Evolutionary conservation across 2,888 invertebrate genomes (phyloP).

Genomic region (Eupithecia dodoneata): DNA sequence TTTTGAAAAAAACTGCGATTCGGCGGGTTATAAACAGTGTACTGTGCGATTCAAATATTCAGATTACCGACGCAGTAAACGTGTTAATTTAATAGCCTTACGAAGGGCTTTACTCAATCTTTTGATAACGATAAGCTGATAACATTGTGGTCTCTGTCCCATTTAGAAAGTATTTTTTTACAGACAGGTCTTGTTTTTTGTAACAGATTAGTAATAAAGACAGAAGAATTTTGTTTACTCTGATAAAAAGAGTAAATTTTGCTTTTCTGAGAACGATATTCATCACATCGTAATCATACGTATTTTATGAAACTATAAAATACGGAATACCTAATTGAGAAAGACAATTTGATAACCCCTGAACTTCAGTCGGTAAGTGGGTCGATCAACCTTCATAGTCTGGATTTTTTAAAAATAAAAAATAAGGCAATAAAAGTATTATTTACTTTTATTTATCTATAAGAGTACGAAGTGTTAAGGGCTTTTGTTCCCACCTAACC

Average conservation of each 20-base stretch:
- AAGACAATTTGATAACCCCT: not conserved
- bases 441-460: not conserved
- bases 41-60: not conserved
- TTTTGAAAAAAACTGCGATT: not conserved
- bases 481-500: not conserved
- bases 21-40: not conserved
- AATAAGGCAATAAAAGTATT: not conserved
- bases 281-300: not conserved
- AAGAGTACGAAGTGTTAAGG: not conserved
- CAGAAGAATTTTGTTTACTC: not conserved
- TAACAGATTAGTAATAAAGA: not conserved
- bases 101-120: slow-evolving; percentile 13
- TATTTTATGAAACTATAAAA: not conserved
- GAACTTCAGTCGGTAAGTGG: not conserved
- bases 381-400: not conserved
- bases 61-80: not conserved
- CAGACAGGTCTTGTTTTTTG: slow-evolving; percentile 1
- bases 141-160: not conserved
- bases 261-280: not conserved
- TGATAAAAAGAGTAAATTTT: not conserved
- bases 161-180: slow-evolving; percentile 12
- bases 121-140: slow-evolving; percentile 17
- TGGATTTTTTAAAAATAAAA: not conserved
- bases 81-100: slow-evolving; percentile 8
- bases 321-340: slow-evolving; percentile 1